Evolutionary conservation across 1,140 invertebrate genomes (phyloP).

Genomic region (Uloborus diversus): DNA sequence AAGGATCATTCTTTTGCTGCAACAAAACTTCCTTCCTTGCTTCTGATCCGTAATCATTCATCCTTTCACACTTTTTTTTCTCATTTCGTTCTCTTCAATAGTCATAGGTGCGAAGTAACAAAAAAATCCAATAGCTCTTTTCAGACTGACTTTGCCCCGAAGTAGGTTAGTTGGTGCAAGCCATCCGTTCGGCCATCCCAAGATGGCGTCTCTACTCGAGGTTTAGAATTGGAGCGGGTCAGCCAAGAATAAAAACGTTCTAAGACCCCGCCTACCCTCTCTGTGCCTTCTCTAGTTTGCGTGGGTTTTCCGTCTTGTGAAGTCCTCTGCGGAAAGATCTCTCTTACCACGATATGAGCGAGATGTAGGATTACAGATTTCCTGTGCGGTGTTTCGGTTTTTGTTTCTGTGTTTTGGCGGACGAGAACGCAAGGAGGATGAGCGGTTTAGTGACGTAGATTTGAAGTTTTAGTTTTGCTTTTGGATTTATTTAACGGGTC

Average conservation of each 20-base stretch:
- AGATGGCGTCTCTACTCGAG: background rate
- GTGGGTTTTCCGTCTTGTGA: background rate
- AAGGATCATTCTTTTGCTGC: no score
- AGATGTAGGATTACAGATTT: background rate
- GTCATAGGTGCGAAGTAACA: no score
- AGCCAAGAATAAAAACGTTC: conserved; percentile 5
- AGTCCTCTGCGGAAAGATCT: background rate
- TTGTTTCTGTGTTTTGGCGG: no score
- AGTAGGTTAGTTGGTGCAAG: conserved; percentile 18
- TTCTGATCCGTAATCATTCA: no score
- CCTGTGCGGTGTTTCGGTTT: no score
- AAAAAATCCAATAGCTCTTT: background rate
- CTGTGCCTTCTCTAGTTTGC: background rate
- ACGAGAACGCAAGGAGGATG: no score
- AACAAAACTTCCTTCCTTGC: no score
- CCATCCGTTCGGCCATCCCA: background rate
- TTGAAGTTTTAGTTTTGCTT: no score
- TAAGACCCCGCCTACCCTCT: background rate
- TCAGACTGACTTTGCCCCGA: background rate
- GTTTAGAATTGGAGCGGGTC: conserved; percentile 26
- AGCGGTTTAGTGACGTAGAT: no score
- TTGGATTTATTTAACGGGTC: no score
- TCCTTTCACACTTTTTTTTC: no score
- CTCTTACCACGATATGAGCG: background rate
- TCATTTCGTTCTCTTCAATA: no score